Evolutionary conservation across 2,797 vertebrate genomes (phyloP).

Genomic region (Sphenopsis melanotis): DNA sequence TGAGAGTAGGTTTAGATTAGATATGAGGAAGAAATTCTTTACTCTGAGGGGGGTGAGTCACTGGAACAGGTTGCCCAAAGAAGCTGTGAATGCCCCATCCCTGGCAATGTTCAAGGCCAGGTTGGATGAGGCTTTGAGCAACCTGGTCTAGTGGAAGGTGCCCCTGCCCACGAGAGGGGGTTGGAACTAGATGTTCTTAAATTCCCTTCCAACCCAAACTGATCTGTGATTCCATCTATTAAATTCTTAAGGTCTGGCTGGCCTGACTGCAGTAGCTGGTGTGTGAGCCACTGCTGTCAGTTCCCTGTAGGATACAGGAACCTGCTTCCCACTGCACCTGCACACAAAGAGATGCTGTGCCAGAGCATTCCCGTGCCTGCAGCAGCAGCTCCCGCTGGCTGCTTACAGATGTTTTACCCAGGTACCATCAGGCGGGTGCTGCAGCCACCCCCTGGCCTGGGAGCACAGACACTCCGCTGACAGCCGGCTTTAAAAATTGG

Average conservation of each 20-base stretch:
- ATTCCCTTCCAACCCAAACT: background rate
- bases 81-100: background rate
- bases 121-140: background rate
- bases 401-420: background rate
- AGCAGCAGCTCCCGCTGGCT: background rate
- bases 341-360: accelerated
- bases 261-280: accelerated
- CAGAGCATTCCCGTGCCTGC: accelerated
- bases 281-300: background rate
- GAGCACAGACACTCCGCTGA: accelerated
- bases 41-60: background rate
- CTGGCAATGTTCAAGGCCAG: background rate
- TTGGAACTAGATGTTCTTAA: background rate
- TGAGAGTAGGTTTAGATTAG: background rate
- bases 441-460: background rate
- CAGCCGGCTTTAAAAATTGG: accelerated
- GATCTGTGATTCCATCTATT: too few relatives aligned
- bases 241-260: background rate
- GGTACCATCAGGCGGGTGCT: accelerated
- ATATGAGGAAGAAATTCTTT: background rate
- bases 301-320: background rate
- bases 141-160: background rate
- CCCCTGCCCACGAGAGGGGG: background rate
- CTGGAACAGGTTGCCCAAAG: background rate
- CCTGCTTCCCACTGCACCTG: accelerated